Evolutionary conservation across 1,140 invertebrate genomes (phyloP), one percentile per base, ranked within the genome.

Genomic region (Lineus longissimus): DNA sequence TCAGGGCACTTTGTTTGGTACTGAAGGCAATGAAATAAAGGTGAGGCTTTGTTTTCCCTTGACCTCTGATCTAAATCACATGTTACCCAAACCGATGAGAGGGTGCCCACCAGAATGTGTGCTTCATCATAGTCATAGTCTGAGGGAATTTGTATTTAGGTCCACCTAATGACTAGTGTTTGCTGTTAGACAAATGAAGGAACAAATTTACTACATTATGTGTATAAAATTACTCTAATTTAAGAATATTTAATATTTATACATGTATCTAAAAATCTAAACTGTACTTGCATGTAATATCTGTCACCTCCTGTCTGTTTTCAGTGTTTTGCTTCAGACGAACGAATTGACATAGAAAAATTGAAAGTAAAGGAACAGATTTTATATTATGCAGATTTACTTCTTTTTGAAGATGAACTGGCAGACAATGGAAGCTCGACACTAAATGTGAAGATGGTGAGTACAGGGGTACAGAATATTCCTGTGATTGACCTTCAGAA

Each of bases 331-430:
- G 70, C 84, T 64, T 92, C 93, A 7, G 84, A 87, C 23, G 89
- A 94, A 76, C 84, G 86, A 68, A 93, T 99, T 47, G 87, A 99
- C 82, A 85, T 95, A 67, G 91, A 97, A 69, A 89, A 93, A 76
- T 82, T 99, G 23, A 96, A 92, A 82, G 84, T 87, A 65, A 89
- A 88, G 75, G 95, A 99, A 63, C 88, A 91, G 77, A 98, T 99
- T 63, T 78, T 94, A 0, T 98, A 98, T 79, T 98, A 95, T 82
- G 88, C 93, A 70, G 94, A 98, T 81, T 81, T 99, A 33, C 89
- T 91, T 25, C 83, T 99, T 1, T 99, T 93, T 85, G 97, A 99
- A 84, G 97, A 99, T 85, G 97, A 99, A 83, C 82, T 99, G 55
- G 95, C 97, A 77, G 97, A 99, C 84, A 94, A 98, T 86, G 97